Base-by-base conservation (phyloP, 1,140 invertebrate genomes). In the Nasonia vitripennis region DNA sequence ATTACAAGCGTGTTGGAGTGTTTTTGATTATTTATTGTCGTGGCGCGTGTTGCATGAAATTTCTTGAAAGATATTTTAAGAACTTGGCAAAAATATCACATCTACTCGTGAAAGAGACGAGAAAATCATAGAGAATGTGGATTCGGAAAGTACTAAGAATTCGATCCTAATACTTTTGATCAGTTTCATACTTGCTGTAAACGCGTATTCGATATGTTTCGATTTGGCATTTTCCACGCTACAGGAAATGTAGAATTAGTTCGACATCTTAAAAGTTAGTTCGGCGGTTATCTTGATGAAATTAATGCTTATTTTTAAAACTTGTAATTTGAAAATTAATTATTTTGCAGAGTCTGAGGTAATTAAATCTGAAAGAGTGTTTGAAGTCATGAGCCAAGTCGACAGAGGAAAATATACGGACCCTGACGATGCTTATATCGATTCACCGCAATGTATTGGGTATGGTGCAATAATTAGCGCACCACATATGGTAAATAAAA, bases 381-480 rank as follows among this genome's bases (percentile, higher is more conserved):
- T 97, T 89, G 94, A 96, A 88, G 96, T 97, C 34, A 99, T 99
- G 98, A 89, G 94, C 79, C 92, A 94, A 45, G 97, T 99, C 27
- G 98, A 99, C 92, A 94, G 99, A 90, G 96, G 95, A 87, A 94
- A 97, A 88, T 99, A 97, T 93, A 95, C 95, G 84, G 95, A 93
- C 83, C 80, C 86, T 41, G 88, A 89, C 6, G 96, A 96, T 93
- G 96, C 98, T 2, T 99, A 99, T 89, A 95, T 96, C 89, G 98
- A 99, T 94, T 95, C 97, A 55, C 98, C 98, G 0, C 98, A 98
- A 93, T 94, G 95, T 55, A 98, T 98, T 89, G 97, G 97, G 67
- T 98, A 95, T 92, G 96, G 97, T 70, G 98, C 98, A 5, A 99
- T 98, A 1, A 99, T 99, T 81, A 98, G 97, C 95, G 99, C 98